These are phyloP conservation scores for Hypomecis punctinalis DNA, from an alignment of 2,888 invertebrate species.

Conservation along the genomic window DNA sequence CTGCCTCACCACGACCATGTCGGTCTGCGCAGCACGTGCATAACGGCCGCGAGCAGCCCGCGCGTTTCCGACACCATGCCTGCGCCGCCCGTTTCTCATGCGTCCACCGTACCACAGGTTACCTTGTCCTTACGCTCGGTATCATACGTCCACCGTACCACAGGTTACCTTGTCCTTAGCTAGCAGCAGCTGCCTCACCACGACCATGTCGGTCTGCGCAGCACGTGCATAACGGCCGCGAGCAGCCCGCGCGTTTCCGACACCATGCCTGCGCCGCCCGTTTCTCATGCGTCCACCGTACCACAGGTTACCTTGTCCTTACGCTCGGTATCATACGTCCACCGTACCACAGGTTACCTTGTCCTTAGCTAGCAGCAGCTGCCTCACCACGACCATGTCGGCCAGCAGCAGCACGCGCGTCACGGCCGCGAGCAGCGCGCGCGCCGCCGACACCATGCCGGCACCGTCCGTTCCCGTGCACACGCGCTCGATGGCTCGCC, in stretches of 20 bases:
- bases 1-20: too few relatives aligned
- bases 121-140: too few relatives aligned
- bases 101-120: too few relatives aligned
- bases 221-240: conserved; percentile 97
- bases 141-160: too few relatives aligned
- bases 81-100: too few relatives aligned
- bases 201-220: conserved; percentile 98
- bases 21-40: too few relatives aligned
- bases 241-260: conserved; percentile 92
- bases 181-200: conserved; percentile 97
- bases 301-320: too few relatives aligned
- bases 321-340: too few relatives aligned
- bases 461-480: conserved; percentile 91
- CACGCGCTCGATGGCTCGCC: conserved; percentile 95
- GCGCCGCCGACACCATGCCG: conserved; percentile 95
- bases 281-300: too few relatives aligned
- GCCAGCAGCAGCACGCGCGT: conserved; percentile 98
- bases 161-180: conserved; percentile 95
- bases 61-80: too few relatives aligned
- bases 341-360: conserved; percentile 86
- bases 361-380: conserved; percentile 97
- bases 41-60: too few relatives aligned
- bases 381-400: conserved; percentile 98
- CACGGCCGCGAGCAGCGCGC: conserved; percentile 96
- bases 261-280: too few relatives aligned